Evolutionary conservation across 2,113 vertebrate genomes (phyloP).

Genomic region (Rhea pennata): DNA sequence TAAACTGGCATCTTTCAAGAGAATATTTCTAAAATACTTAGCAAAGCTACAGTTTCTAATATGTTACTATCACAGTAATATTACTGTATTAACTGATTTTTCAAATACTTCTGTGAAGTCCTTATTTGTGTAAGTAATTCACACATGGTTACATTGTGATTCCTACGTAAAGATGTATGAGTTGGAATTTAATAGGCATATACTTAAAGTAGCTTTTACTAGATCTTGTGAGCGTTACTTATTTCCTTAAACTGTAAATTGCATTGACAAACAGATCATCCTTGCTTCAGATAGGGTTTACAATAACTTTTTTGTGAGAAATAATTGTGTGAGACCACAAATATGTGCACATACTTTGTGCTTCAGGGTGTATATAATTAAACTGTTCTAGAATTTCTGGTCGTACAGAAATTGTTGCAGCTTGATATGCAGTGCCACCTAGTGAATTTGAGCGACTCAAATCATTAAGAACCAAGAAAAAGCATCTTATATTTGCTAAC

Average conservation of each 20-base stretch:
- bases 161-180: neutral
- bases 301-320: conserved; percentile 35
- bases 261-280: conserved; percentile 23
- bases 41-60: neutral
- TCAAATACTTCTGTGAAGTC: neutral
- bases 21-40: neutral
- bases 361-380: neutral
- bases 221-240: neutral
- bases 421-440: conserved; percentile 60
- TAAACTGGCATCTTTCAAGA: neutral
- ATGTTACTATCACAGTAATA: neutral
- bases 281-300: neutral
- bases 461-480: neutral
- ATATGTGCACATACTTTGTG: neutral
- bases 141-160: conserved; percentile 15
- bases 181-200: neutral
- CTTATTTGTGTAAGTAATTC: conserved; percentile 6
- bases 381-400: neutral
- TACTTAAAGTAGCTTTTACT: neutral
- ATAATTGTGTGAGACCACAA: conserved; percentile 15
- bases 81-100: neutral
- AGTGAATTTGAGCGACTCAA: conserved; percentile 2
- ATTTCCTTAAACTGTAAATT: conserved; percentile 5
- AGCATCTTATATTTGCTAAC: neutral
- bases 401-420: neutral